Evolutionary conservation across 2,888 invertebrate genomes (phyloP), one percentile per base, ranked within the genome.

Genomic region (Melanotus villosus): DNA sequence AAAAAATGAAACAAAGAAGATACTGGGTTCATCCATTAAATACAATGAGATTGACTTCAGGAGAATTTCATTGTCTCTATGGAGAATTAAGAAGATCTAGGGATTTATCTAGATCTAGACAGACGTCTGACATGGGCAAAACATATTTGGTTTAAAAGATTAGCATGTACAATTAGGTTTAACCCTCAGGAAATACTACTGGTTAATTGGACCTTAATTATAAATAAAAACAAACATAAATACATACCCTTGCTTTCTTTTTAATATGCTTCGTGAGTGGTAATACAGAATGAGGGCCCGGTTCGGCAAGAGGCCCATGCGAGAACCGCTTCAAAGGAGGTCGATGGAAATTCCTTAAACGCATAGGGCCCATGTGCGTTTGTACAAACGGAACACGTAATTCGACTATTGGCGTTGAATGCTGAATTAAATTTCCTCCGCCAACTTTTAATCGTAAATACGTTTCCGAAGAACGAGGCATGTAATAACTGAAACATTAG

Each of bases 361-460:
- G 90, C 86, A 91, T 90, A 0, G 90, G 91, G 0, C 93, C 93
- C 93, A 97, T 93, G 82, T 96, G 94, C 0, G 97, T 97, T 72
- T 98, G 99, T 71, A 99, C 94, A 86, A 99, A 99, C 0, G 98
- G 97, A 2, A 93, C 93, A 21, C 97, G 89, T 1, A 99, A 86
- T 83, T 99, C 99, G 6, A 98, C 96, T 0, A 98, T 97, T 0
- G 99, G 99, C 0, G 97, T 99, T 34, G 99, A 98, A 86, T 99
- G 99, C 83, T 99, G 97, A 68, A 97, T 95, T 1, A 97, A 87
- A 84, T 95, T 96, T 0, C 94, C 96, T 1, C 96, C 96, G 7
- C 96, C 95, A 2, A 96, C 94, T 85, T 95, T 94, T 0, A 95
- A 87, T 21, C 94, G 89, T 12, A 93, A 86, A 7, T 94, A 91